phyloP scores from a whole-genome alignment of 1,140 invertebrate species.

The Polyergus mexicanus region DNA sequence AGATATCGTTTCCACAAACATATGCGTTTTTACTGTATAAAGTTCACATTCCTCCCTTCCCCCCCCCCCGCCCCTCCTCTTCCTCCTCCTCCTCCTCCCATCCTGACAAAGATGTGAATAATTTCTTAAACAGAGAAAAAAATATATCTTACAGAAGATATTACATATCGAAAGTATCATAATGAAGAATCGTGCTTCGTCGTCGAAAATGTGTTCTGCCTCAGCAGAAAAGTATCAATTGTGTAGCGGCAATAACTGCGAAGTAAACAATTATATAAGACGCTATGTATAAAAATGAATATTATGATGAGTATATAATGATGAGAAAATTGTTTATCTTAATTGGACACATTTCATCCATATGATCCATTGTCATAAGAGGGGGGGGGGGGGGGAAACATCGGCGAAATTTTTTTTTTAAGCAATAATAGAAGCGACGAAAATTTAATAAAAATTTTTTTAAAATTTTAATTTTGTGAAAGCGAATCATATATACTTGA shows the following conservation, averaged over 20 bases:
- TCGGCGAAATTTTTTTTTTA: not conserved
- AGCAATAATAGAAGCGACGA: not conserved
- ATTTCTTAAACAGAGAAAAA: not conserved
- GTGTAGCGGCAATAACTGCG: conserved; percentile 11
- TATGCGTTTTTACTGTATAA: not conserved
- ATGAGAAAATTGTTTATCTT: conserved; percentile 24
- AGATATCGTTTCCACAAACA: conserved; percentile 6
- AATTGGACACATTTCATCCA: conserved; percentile 16
- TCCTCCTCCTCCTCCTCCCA: too few relatives aligned
- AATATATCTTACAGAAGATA: not conserved
- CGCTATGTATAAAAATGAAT: conserved; percentile 17
- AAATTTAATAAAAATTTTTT: not conserved
- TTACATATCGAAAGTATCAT: conserved; percentile 37
- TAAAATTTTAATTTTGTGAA: not conserved
- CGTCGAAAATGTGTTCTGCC: not conserved
- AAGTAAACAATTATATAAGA: conserved; percentile 40
- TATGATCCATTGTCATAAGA: not conserved
- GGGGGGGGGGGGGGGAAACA: too few relatives aligned
- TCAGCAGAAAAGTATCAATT: not conserved
- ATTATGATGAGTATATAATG: conserved; percentile 1
- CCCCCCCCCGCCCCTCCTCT: too few relatives aligned
- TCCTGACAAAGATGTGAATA: not conserved
- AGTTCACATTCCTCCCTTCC: not conserved
- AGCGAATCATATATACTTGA: not conserved
- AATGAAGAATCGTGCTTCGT: conserved; percentile 25